A percentile compares a stretch with the other conserved stretches of the same genome.
Conservation (phyloP, 2,113 vertebrate species). For the Chinchilla lanigera region DNA sequence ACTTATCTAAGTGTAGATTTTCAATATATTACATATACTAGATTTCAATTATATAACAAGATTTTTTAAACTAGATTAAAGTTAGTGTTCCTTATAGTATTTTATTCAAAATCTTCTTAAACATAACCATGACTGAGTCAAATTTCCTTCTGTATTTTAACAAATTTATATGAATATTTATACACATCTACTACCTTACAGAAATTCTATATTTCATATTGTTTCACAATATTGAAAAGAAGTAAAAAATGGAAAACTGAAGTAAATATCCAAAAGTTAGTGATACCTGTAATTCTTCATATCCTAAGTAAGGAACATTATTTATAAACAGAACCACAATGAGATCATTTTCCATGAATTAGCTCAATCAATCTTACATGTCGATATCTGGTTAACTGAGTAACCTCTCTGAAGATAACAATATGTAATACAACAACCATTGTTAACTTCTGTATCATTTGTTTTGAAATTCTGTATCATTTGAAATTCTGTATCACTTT, state of each 20-base stretch:
- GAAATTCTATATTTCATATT: not conserved
- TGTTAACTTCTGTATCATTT: too few relatives aligned
- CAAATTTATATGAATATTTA: not conserved
- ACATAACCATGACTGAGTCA: not conserved
- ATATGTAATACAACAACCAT: too few relatives aligned
- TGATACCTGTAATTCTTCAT: not conserved
- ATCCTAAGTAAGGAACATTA: not conserved
- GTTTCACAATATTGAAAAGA: not conserved
- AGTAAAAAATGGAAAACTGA: not conserved
- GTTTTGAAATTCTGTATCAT: too few relatives aligned
- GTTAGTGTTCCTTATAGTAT: not conserved
- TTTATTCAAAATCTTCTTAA: not conserved
- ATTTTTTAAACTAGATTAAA: not conserved
- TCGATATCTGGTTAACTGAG: too few relatives aligned
- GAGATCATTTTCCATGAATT: not conserved
- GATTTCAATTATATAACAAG: not conserved
- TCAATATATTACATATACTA: not conserved
- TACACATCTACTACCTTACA: not conserved
- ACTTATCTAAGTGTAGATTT: not conserved
- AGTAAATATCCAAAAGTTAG: not conserved
- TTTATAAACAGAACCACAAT: not conserved
- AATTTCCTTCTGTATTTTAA: not conserved
- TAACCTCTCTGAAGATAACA: too few relatives aligned
- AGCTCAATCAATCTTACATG: too few relatives aligned
- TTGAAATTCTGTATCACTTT: too few relatives aligned